Conservation (phyloP, 2,888 invertebrate genomes). For the Temnothorax ravouxi region DNA sequence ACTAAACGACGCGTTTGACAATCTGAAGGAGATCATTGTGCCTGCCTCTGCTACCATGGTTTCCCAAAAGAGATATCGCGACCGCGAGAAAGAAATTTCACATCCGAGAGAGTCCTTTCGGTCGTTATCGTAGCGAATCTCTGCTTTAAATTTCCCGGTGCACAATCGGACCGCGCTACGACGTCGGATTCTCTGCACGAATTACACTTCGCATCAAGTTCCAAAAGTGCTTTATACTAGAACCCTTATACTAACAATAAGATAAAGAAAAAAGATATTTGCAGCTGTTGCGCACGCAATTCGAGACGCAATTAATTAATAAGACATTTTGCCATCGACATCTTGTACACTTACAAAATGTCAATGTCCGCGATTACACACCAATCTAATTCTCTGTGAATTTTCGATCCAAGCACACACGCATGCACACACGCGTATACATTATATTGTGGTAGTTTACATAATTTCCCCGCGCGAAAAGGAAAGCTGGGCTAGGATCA, state of each 20-base stretch:
- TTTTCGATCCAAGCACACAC: slow-evolving; percentile 37
- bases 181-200: not conserved
- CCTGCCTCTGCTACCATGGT: not conserved
- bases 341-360: not conserved
- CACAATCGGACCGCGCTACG: too few relatives aligned
- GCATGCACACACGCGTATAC: not conserved
- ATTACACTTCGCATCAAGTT: not conserved
- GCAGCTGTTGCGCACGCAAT: not conserved
- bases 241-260: not conserved
- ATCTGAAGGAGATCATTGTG: slow-evolving; percentile 33
- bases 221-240: not conserved
- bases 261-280: not conserved
- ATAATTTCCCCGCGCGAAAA: slow-evolving; percentile 68
- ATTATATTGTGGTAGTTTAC: slow-evolving; percentile 68
- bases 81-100: slow-evolving; percentile 61
- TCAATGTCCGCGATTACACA: slow-evolving; percentile 13
- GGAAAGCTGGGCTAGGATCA: slow-evolving; percentile 47
- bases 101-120: slow-evolving; percentile 68
- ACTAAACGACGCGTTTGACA: slow-evolving; percentile 68
- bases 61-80: slow-evolving; percentile 55
- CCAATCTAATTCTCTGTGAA: slow-evolving; percentile 3
- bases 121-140: slow-evolving; percentile 58
- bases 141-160: not conserved
- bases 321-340: not conserved
- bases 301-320: not conserved